Conservation (phyloP, 2,113 vertebrate genomes). For the Equus przewalskii region DNA sequence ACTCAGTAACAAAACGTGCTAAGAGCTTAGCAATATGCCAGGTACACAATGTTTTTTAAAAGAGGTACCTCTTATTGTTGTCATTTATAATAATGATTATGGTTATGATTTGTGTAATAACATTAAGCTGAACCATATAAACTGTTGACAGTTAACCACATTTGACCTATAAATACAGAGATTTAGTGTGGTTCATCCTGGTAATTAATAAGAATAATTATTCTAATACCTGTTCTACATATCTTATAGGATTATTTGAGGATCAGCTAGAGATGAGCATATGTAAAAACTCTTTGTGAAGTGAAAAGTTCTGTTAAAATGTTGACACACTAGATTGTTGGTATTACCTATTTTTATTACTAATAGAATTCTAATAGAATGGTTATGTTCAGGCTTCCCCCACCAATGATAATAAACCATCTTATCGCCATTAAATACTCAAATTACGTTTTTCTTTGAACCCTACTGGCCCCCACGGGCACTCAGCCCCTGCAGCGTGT, state of each 20-base stretch:
- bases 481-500: too few species aligned
- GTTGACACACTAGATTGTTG: constrained; percentile 1
- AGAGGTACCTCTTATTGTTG: neutral
- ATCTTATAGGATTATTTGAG: neutral
- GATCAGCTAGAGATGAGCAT: neutral
- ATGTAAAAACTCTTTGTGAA: constrained; percentile 9
- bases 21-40: neutral
- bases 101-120: neutral
- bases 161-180: neutral
- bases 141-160: neutral
- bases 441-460: neutral
- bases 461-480: neutral
- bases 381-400: neutral
- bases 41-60: neutral
- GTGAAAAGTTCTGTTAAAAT: neutral
- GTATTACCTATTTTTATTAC: constrained; percentile 31
- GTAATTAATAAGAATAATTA: neutral
- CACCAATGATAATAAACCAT: neutral
- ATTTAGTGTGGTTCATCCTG: neutral
- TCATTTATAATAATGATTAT: neutral
- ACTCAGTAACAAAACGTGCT: neutral
- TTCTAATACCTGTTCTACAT: neutral
- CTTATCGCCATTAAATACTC: neutral
- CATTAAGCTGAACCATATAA: neutral
- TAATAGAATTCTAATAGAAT: neutral